phyloP scores from a whole-genome alignment of 2,888 invertebrate species.

The Scotopteryx bipunctaria region DNA sequence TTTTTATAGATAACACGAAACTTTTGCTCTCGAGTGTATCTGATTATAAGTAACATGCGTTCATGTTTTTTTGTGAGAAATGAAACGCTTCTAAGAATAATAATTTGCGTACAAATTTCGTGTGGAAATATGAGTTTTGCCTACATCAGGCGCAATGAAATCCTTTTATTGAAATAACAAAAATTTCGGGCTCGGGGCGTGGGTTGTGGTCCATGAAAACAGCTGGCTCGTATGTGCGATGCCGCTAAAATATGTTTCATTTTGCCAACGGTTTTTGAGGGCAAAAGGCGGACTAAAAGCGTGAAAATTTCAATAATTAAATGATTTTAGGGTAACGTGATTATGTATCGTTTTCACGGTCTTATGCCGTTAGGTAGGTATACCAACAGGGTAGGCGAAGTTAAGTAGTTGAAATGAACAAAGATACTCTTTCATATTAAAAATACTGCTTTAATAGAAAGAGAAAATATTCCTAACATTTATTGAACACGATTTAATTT shows the following conservation, averaged over 20 bases:
- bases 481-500: too few species aligned
- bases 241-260: slow-evolving; percentile 23
- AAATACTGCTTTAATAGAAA: too few species aligned
- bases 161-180: slow-evolving; percentile 59
- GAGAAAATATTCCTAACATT: too few species aligned
- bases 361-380: slow-evolving; percentile 11
- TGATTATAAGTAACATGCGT: too few species aligned
- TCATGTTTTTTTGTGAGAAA: slow-evolving; percentile 16
- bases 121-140: slow-evolving; percentile 36
- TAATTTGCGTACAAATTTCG: slow-evolving; percentile 40
- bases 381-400: too few species aligned
- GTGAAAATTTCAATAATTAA: slow-evolving; percentile 28
- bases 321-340: slow-evolving; percentile 24
- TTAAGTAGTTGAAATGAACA: too few species aligned
- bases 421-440: too few species aligned
- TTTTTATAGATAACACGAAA: too few species aligned
- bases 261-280: slow-evolving; percentile 18
- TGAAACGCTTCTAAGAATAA: slow-evolving; percentile 39
- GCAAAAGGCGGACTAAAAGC: slow-evolving; percentile 15
- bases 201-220: slow-evolving; percentile 21
- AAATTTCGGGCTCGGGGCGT: slow-evolving; percentile 42
- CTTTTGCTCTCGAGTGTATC: too few species aligned
- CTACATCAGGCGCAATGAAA: slow-evolving; percentile 44
- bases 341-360: slow-evolving; percentile 19
- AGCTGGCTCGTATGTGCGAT: slow-evolving; percentile 11